These are phyloP conservation scores for Galeruca laticollis DNA, from an alignment of 2,888 invertebrate genomes.

Conservation along the genomic window DNA sequence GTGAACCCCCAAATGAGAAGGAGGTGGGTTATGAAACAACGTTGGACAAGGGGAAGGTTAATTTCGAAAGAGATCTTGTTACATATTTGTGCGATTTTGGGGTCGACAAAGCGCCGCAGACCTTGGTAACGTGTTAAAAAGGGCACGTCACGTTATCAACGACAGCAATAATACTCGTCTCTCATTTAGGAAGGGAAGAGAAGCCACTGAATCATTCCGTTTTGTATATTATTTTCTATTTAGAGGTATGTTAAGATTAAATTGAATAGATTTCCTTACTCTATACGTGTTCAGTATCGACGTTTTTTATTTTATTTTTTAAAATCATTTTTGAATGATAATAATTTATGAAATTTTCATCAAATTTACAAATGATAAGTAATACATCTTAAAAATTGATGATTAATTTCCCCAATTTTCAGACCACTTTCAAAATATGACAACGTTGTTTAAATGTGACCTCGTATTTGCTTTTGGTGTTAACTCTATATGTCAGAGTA, in stretches of 20 bases:
- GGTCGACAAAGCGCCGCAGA: constrained; percentile 42
- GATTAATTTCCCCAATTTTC: no score
- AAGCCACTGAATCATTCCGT: not conserved
- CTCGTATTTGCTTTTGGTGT: no score
- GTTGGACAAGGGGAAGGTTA: constrained; percentile 50
- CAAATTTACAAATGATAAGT: no score
- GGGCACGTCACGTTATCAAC: constrained; percentile 47
- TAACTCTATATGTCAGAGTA: no score
- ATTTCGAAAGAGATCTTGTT: constrained; percentile 51
- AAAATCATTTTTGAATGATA: no score
- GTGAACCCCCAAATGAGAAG: constrained; percentile 25
- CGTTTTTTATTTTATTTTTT: no score
- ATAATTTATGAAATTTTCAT: no score
- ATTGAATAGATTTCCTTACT: not conserved
- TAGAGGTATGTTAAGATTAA: not conserved
- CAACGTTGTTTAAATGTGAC: no score
- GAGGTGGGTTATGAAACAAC: constrained; percentile 39
- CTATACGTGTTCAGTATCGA: no score
- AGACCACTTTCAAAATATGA: no score
- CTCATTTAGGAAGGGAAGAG: constrained; percentile 1
- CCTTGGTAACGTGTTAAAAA: constrained; percentile 48
- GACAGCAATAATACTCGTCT: constrained; percentile 35
- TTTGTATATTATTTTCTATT: constrained; percentile 4
- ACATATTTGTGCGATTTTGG: constrained; percentile 49
- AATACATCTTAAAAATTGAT: no score